These are phyloP conservation scores for Caenorhabditis latens DNA, from an alignment of 1,140 invertebrate species.

Conservation along the genomic window DNA sequence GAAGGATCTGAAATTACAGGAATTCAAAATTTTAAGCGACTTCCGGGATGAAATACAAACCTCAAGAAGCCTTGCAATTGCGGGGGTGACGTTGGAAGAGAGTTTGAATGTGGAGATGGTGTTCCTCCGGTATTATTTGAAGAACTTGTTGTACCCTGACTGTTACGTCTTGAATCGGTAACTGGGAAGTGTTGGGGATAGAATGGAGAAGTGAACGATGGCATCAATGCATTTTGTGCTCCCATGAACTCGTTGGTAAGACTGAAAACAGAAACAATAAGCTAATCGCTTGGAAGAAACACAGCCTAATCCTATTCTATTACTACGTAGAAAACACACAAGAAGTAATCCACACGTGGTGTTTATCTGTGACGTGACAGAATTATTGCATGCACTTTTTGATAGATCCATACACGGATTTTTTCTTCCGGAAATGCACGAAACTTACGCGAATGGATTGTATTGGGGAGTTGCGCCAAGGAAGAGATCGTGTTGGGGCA, in stretches of 20 bases:
- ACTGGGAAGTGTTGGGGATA: conserved; percentile 20
- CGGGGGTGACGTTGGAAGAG: conserved; percentile 35
- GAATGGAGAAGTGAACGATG: conserved; percentile 35
- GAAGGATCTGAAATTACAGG: conserved; percentile 11
- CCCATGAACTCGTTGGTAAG: conserved; percentile 30
- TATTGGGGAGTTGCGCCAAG: neutral
- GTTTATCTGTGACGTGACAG: conserved; percentile 34
- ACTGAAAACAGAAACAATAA: conserved; percentile 25
- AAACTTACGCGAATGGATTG: conserved; percentile 41
- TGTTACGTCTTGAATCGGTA: neutral
- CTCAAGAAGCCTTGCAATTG: conserved; percentile 40
- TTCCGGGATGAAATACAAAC: conserved; percentile 24
- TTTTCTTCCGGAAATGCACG: conserved; percentile 27
- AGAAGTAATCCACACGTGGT: conserved; percentile 42
- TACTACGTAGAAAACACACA: conserved; percentile 52
- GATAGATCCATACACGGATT: neutral
- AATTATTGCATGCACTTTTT: neutral
- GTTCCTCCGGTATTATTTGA: conserved; percentile 19
- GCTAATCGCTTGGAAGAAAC: neutral
- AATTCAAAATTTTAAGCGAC: neutral
- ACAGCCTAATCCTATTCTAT: neutral
- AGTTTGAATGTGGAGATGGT: conserved; percentile 26
- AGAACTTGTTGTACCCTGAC: conserved; percentile 4
- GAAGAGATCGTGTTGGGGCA: conserved; percentile 32
- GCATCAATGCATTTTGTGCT: conserved; percentile 16